A percentile compares a stretch with the other conserved stretches of the same genome.
These are phyloP conservation scores for Lottia scabra DNA, from an alignment of 2,888 invertebrate genomes.

Conservation along the genomic window DNA sequence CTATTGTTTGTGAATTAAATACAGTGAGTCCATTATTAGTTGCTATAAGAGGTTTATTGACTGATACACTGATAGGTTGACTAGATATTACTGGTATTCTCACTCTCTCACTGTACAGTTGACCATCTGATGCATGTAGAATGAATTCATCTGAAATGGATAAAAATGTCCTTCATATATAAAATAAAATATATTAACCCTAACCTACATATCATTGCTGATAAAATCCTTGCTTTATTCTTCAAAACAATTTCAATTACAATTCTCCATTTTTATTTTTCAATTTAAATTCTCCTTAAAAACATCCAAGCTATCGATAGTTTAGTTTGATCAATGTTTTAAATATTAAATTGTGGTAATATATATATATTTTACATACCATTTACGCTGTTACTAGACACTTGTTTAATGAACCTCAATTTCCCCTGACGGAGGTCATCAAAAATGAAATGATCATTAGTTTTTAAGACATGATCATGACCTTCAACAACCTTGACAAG, in stretches of 20 bases:
- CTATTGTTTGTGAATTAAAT: slow-evolving; percentile 36
- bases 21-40: slow-evolving; percentile 35
- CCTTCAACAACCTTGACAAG: slow-evolving; percentile 41
- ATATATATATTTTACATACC: too few species aligned
- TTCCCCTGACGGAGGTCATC: slow-evolving; percentile 41
- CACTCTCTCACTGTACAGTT: slow-evolving; percentile 37
- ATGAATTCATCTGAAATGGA: slow-evolving; percentile 36
- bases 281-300: too few species aligned
- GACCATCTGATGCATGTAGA: slow-evolving; percentile 44
- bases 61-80: slow-evolving; percentile 32
- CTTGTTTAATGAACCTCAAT: slow-evolving; percentile 42
- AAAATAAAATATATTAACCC: too few species aligned
- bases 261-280: too few species aligned
- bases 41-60: slow-evolving; percentile 38
- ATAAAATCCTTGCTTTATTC: too few species aligned
- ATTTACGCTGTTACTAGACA: neutral
- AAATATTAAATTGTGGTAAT: too few species aligned
- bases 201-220: too few species aligned
- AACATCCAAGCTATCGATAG: too few species aligned
- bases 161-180: too few species aligned
- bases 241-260: too few species aligned
- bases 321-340: too few species aligned
- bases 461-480: slow-evolving; percentile 37
- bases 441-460: slow-evolving; percentile 39
- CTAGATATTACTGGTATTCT: slow-evolving; percentile 33